Percentiles rank a stretch among this genome's conserved stretches.
These are phyloP conservation scores for Neomorphus geoffroyi DNA, from an alignment of 2,797 vertebrate species.

Conservation along the genomic window DNA sequence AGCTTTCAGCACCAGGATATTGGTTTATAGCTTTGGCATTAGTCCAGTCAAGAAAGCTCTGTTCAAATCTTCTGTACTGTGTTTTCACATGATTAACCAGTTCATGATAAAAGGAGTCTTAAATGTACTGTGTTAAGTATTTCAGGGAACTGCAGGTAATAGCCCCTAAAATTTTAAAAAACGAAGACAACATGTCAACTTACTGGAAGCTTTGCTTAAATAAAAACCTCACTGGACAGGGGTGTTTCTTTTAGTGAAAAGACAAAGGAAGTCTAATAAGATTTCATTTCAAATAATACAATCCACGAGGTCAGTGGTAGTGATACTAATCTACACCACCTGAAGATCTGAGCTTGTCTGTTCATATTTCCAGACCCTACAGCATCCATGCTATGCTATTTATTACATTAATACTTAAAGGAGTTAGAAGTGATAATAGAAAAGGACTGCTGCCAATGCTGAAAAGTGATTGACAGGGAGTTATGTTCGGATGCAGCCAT, in stretches of 20 bases:
- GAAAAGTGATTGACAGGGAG: neutral
- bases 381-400: neutral
- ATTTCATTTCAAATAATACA: neutral
- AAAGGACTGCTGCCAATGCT: neutral
- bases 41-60: neutral
- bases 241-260: neutral
- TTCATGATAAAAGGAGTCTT: neutral
- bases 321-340: neutral
- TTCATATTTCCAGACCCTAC: neutral
- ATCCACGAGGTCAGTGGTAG: neutral
- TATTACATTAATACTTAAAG: neutral
- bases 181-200: neutral
- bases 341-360: neutral
- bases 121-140: neutral
- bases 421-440: neutral
- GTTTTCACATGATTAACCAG: neutral
- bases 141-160: neutral
- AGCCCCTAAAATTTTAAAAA: neutral
- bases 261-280: neutral
- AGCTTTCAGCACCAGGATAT: constrained; percentile 13
- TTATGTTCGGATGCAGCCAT: neutral
- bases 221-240: neutral
- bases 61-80: neutral
- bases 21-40: constrained; percentile 27
- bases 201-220: neutral